Base-by-base conservation (phyloP, 30 jellyfish, hydroid and myxozoan species). In the Pseudorhiza aurosa region DNA sequence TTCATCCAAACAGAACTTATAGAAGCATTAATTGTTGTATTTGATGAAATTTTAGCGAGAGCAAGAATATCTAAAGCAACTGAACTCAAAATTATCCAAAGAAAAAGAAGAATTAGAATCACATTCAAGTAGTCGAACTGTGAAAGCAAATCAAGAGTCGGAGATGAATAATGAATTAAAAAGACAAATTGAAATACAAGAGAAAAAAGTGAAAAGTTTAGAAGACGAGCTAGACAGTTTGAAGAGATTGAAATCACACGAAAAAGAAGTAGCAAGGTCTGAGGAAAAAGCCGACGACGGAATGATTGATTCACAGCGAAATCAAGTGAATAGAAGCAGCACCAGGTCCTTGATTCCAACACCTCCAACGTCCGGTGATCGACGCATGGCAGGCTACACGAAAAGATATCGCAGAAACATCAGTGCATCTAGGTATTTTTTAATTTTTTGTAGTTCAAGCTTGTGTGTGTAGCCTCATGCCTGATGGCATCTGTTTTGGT, bases 11-110 rank as follows among this genome's bases (percentile, higher is more conserved):
- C n/a, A n/a, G n/a, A n/a, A n/a, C n/a, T n/a, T n/a, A n/a, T n/a
- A n/a, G n/a, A n/a, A n/a, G n/a, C n/a, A n/a, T n/a, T n/a, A n/a
- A n/a, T n/a, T n/a, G n/a, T n/a, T n/a, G n/a, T n/a, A n/a, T n/a
- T n/a, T n/a, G n/a, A n/a, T n/a, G n/a, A n/a, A n/a, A n/a, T n/a
- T 4, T 17, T 55, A 89, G 97, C 65, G 96, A 32, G 98, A 92
- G 30, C 98, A 92, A 81, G 89, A 75, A 37, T 56, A 70, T 28
- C 69, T 92, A 49, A 92, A 92, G 43, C 87, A 63, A 8, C 64
- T 85, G 36, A 92, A 77, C 57, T 35, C 36, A 10, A 72, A 83
- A 31, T 71, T 92, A 37, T 64, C 86, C 2, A 74, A 75, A 29
- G 74, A 69, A 37, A 74, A 85, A 43, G 83, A 74, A 4, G 80